These are phyloP conservation scores for Hoplostethus atlanticus DNA, from an alignment of 2,797 vertebrate species.

Conservation along the genomic window DNA sequence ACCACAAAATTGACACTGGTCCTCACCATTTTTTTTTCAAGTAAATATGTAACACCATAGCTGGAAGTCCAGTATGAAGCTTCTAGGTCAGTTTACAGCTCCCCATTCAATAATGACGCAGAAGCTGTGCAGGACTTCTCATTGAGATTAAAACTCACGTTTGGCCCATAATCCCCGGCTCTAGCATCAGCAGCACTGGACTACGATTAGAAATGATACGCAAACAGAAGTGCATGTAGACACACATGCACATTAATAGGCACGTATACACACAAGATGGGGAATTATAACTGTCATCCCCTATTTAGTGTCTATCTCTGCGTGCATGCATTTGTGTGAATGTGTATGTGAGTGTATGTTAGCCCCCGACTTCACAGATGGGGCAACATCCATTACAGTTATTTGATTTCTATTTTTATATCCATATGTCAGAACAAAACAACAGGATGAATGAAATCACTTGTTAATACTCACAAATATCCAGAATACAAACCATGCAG, in stretches of 20 bases:
- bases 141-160: constrained; percentile 72
- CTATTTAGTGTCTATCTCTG: constrained; percentile 21
- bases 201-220: constrained; percentile 55
- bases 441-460: constrained; percentile 56
- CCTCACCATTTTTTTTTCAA: neutral
- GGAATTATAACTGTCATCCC: constrained; percentile 8
- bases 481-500: neutral
- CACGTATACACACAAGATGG: constrained; percentile 1
- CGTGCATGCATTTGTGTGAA: constrained; percentile 16
- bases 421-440: constrained; percentile 33
- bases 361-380: constrained; percentile 29
- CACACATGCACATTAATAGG: constrained; percentile 10
- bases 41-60: constrained; percentile 30
- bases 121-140: constrained; percentile 39
- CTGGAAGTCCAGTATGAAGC: constrained; percentile 34
- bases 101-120: constrained; percentile 34
- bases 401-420: constrained; percentile 77
- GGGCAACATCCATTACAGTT: constrained; percentile 63
- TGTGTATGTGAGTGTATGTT: constrained; percentile 29
- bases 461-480: constrained; percentile 13
- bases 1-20: constrained; percentile 28
- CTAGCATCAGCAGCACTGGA: constrained; percentile 50
- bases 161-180: constrained; percentile 67
- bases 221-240: constrained; percentile 43
- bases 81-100: constrained; percentile 51